Evolutionary conservation across 2,888 invertebrate species (phyloP), one percentile per base, ranked within the genome.

Genomic region (Acrocyrtus sp.): DNA sequence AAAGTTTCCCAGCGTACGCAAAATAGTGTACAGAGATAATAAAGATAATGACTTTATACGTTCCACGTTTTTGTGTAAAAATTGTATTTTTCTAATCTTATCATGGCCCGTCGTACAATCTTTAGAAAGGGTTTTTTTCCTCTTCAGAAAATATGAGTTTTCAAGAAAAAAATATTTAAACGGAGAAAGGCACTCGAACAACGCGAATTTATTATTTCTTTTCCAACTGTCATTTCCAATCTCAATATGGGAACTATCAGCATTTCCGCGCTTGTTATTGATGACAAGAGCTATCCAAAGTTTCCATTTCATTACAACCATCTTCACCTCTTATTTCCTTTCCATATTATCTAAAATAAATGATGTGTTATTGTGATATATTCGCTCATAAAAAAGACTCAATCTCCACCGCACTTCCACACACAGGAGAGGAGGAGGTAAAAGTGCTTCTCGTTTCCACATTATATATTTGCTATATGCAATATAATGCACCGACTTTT

Each of bases 341-440:
- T 34, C 34, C 34, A 34, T 34, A 34, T 34, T 34, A 57, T 50
- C 27, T 63, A 72, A 51, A 62, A 68, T 69, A 69, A 69, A 74
- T 63, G 74, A 74, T 69, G 68, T 74, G 69, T 56, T 65, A 56
- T 65, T 56, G 65, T 65, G 65, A 74, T 74, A 74, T 74, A 74
- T 74, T 74, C 51, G 57, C 69, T 74, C 74, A 58, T 74, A 69
- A 74, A 74, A 69, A 69, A 19, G n/a, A 34, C 29, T 27, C 26
- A 27, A 34, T 57, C 26, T 17, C 43, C 58, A 60, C 53, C 66
- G 56, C 72, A 66, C 63, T 63, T 57, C 56, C 53, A 54, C 56
- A 43, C 29, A 63, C 63, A 63, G 62, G 57, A 53, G 34, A 8
- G 34, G 34, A 8, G 41, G 41, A n/a, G 41, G 41, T 41, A 6